These are phyloP conservation scores for Philonicus albiceps DNA, from an alignment of 2,888 invertebrate genomes.

Conservation along the genomic window DNA sequence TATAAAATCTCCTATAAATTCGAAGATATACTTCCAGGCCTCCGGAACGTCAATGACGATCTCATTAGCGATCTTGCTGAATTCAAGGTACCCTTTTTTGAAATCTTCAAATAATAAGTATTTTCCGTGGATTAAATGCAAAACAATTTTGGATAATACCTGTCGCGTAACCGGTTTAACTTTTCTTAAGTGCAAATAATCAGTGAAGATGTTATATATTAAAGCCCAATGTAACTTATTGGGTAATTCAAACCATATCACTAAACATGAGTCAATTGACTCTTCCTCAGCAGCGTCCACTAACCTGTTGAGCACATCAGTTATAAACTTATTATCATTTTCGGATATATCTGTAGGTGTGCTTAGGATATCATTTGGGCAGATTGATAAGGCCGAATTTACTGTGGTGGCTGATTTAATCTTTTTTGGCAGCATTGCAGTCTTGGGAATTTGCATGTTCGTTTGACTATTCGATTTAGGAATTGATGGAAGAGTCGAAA, in stretches of 20 bases:
- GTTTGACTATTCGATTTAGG: constrained; percentile 21
- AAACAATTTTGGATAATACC: constrained; percentile 63
- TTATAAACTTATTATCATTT: neutral
- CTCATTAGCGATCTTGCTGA: constrained; percentile 74
- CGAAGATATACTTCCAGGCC: constrained; percentile 81
- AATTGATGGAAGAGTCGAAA: neutral
- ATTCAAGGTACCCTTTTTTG: constrained; percentile 68
- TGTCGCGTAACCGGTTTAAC: constrained; percentile 56
- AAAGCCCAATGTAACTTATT: constrained; percentile 56
- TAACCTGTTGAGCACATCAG: constrained; percentile 54
- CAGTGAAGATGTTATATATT: constrained; percentile 57
- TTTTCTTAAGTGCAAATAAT: constrained; percentile 59
- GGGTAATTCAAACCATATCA: constrained; percentile 54
- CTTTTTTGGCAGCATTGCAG: neutral
- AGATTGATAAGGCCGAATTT: neutral
- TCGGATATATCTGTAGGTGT: neutral
- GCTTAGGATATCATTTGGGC: neutral
- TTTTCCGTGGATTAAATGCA: constrained; percentile 65
- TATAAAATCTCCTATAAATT: constrained; percentile 71
- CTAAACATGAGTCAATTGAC: constrained; percentile 53
- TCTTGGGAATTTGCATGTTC: neutral
- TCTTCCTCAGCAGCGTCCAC: constrained; percentile 53
- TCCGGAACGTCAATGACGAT: constrained; percentile 85
- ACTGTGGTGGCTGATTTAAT: constrained; percentile 16
- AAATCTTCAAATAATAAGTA: constrained; percentile 66